Percentiles rank a stretch among this genome's conserved stretches.
Conservation (phyloP, 2,113 vertebrate genomes). For the Tyto alba region DNA sequence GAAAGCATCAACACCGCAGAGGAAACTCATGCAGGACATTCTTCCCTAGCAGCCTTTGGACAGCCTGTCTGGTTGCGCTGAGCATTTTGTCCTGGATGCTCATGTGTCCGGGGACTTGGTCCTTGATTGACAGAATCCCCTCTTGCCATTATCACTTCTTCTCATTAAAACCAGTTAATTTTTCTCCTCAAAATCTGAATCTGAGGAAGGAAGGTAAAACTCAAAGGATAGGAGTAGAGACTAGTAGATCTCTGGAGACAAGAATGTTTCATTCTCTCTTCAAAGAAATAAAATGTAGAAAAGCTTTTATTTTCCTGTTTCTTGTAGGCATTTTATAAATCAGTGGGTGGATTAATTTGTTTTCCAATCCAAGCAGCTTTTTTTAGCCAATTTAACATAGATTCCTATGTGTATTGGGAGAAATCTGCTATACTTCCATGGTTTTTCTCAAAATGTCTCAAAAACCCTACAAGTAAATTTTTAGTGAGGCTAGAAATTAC, state of each 20-base stretch:
- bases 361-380: constrained; percentile 13
- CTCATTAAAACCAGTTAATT: background rate
- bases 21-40: background rate
- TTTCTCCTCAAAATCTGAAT: background rate
- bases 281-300: background rate
- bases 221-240: background rate
- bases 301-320: constrained; percentile 15
- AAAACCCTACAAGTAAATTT: background rate
- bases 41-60: background rate
- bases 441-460: background rate
- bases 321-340: background rate
- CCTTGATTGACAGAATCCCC: background rate
- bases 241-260: background rate
- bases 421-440: background rate
- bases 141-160: background rate
- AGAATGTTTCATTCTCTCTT: background rate
- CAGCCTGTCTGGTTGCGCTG: background rate
- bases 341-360: constrained; percentile 30
- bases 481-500: background rate
- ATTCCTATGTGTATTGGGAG: background rate
- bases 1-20: background rate
- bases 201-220: constrained; percentile 7
- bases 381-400: constrained; percentile 14
- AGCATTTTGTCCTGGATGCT: background rate
- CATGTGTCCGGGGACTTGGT: background rate